Base-by-base conservation (phyloP, 2,797 vertebrate genomes). In the Fundulus diaphanus region DNA sequence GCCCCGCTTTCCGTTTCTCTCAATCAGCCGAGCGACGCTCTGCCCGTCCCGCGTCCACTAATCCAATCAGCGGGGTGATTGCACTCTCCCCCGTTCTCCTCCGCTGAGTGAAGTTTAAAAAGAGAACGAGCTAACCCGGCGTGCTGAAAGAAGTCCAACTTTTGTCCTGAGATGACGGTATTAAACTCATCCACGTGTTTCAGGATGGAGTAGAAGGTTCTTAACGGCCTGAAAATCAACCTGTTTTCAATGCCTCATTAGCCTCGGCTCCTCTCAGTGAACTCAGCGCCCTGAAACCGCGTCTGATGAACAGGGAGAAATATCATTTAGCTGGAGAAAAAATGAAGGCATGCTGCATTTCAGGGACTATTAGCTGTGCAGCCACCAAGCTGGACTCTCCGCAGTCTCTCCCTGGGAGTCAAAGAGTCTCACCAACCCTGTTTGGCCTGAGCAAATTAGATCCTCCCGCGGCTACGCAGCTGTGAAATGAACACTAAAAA, bases 401-500 rank as follows among this genome's bases (percentile, higher is more conserved):
- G 77, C 72, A 78, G 59, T 85, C 71, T 85, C 82, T 72, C 82
- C 80, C 77, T 72, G 77, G 37, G 70, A 92, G 84, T 91, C 88
- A 92, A 87, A 85, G 85, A 89, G 87, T 89, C 81, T 80, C 81
- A 70, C 69, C 86, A 84, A 87, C 79, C 77, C 78, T 83, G 82
- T 92, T 92, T 92, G 84, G 87, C 81, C 79, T 3, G 79, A 90
- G 87, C 88, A 93, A 94, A 94, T 94, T 88, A 93, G 89, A 93
- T 91, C 86, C 86, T 87, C 83, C 89, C 89, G 88, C 90, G 92
- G 88, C 79, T 89, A 90, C 82, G 89, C 89, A 91, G 85, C 92
- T 95, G 93, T 95, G 93, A 95, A 94, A 94, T 95, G 85, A 93
- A 89, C 91, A 93, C 86, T 86, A 89, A 92, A 91, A 90, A 85